These are phyloP conservation scores for Dasypus novemcinctus DNA, from an alignment of 2,113 vertebrate species.

Conservation along the genomic window DNA sequence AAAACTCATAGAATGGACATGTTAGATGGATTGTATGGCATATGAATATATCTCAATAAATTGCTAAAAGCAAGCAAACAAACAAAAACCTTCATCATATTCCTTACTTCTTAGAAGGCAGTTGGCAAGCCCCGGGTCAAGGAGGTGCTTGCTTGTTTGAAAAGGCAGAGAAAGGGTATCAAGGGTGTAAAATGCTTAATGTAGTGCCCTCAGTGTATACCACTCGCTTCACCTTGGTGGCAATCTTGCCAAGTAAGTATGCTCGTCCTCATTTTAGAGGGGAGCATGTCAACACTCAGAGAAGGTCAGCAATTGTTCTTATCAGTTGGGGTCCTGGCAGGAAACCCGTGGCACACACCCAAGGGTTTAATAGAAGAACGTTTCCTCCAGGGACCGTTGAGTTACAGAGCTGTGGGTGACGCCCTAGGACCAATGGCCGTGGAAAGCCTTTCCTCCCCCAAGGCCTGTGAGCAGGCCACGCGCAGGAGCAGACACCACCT, in stretches of 20 bases:
- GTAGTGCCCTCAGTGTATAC: neutral
- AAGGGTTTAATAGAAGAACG: neutral
- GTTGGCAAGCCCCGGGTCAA: neutral
- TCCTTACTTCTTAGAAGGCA: neutral
- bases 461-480: too few relatives aligned
- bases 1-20: too few relatives aligned
- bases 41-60: too few relatives aligned
- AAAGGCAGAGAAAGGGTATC: neutral
- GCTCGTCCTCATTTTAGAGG: neutral
- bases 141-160: neutral
- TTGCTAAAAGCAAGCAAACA: too few relatives aligned
- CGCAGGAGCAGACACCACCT: too few relatives aligned
- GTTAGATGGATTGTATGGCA: too few relatives aligned
- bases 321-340: too few relatives aligned
- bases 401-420: neutral
- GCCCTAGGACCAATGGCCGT: too few relatives aligned
- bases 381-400: rapidly evolving
- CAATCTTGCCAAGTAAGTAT: neutral
- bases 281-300: neutral
- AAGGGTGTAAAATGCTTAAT: too few relatives aligned
- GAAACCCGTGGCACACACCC: neutral
- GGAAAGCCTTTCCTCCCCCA: too few relatives aligned
- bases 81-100: too few relatives aligned
- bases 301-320: neutral
- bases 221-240: too few relatives aligned